These are phyloP conservation scores for Augochlorella aurata DNA, from an alignment of 2,888 invertebrate species.

Conservation along the genomic window DNA sequence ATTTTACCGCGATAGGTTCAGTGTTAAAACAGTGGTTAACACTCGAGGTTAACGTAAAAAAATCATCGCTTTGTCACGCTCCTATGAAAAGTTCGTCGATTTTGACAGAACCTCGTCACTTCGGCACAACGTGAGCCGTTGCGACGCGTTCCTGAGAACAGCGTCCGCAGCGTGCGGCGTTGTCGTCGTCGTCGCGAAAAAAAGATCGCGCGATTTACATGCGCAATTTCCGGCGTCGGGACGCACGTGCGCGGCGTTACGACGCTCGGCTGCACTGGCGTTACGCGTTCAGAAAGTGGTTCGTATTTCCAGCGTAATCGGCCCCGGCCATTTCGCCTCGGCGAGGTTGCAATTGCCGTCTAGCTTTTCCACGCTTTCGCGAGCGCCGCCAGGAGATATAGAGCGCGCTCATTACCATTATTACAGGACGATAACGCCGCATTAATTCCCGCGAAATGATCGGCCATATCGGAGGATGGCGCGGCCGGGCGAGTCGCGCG, in stretches of 20 bases:
- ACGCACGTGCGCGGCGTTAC: constrained; percentile 25
- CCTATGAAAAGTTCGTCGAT: too few relatives aligned
- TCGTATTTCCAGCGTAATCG: constrained; percentile 63
- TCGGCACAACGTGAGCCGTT: too few relatives aligned
- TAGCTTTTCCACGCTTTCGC: constrained; percentile 54
- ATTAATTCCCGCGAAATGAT: constrained; percentile 70
- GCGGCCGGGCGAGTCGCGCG: background rate
- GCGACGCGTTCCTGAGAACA: constrained; percentile 10
- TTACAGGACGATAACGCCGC: constrained; percentile 63
- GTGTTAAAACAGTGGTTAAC: too few relatives aligned
- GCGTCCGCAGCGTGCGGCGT: background rate
- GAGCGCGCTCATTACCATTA: constrained; percentile 68
- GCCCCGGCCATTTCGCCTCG: constrained; percentile 46
- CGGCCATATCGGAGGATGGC: constrained; percentile 57
- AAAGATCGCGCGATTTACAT: constrained; percentile 61
- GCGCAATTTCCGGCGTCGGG: constrained; percentile 58
- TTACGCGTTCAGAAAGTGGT: constrained; percentile 54
- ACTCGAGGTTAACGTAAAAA: too few relatives aligned
- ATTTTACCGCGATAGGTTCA: too few relatives aligned
- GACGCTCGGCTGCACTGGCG: constrained; percentile 1
- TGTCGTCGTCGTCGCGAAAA: background rate
- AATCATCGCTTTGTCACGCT: too few relatives aligned
- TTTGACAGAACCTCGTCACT: too few relatives aligned
- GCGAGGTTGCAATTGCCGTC: constrained; percentile 58
- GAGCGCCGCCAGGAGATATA: constrained; percentile 49